Conservation (phyloP, 2,888 invertebrate species). For the Zonitis immaculata region DNA sequence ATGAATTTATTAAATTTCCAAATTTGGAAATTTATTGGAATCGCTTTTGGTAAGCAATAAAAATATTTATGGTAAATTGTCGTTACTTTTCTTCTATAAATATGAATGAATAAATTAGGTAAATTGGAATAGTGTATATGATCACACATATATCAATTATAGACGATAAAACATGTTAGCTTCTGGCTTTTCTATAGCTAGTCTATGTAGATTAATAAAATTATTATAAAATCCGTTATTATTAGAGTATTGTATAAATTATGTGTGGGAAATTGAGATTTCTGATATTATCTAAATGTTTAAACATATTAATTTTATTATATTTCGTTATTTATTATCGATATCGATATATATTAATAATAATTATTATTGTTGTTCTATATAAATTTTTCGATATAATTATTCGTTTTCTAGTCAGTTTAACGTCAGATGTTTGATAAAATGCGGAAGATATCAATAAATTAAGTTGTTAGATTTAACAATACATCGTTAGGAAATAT, state of each 20-base stretch:
- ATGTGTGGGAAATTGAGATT: constrained; percentile 23
- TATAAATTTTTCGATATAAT: constrained; percentile 5
- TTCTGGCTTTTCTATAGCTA: constrained; percentile 28
- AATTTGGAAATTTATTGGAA: too few species aligned
- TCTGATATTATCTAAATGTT: constrained; percentile 11
- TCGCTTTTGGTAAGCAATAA: too few species aligned
- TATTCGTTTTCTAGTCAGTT: constrained; percentile 3
- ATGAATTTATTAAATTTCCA: too few species aligned
- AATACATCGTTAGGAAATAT: background rate
- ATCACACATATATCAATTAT: constrained; percentile 33
- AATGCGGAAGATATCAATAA: constrained; percentile 6
- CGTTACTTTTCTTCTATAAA: too few species aligned
- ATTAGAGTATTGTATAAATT: constrained; percentile 22
- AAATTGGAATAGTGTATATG: constrained; percentile 26
- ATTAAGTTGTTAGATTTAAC: background rate
- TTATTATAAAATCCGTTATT: constrained; percentile 22
- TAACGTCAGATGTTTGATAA: constrained; percentile 6
- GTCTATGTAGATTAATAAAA: constrained; percentile 28
- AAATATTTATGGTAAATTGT: too few species aligned
- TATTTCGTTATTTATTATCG: constrained; percentile 4
- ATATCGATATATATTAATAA: constrained; percentile 3
- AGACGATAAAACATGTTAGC: constrained; percentile 18
- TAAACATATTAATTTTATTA: constrained; percentile 4
- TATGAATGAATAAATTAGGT: constrained; percentile 25
- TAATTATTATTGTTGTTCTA: constrained; percentile 3